phyloP scores from a whole-genome alignment of 2,888 invertebrate species.

The Tanytarsus gracilentus region DNA sequence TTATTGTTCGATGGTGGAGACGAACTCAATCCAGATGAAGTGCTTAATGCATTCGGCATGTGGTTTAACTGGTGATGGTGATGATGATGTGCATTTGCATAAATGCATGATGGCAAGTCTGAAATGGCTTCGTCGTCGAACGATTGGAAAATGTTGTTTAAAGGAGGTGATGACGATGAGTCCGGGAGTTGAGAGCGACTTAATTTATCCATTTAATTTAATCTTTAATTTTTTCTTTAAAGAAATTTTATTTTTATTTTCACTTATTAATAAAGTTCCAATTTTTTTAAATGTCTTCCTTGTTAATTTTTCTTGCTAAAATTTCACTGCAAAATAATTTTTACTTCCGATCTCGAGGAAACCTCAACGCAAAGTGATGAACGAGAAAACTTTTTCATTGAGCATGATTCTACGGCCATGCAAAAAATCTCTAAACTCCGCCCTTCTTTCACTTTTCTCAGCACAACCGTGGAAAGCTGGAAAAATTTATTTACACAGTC shows the following conservation, averaged over 20 bases:
- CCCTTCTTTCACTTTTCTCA: not conserved
- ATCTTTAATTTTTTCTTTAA: not conserved
- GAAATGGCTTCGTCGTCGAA: conserved; percentile 50
- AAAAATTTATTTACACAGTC: not conserved
- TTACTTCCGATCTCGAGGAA: not conserved
- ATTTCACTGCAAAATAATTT: not conserved
- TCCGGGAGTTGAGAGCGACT: conserved; percentile 57
- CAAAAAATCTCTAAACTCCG: not conserved
- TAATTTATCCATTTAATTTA: conserved; percentile 34
- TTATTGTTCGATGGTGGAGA: conserved; percentile 27
- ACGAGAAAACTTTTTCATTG: not conserved
- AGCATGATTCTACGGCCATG: conserved; percentile 8
- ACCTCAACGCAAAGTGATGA: not conserved
- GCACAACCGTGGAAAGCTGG: not conserved
- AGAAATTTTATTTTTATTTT: too few relatives aligned
- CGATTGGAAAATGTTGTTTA: conserved; percentile 43
- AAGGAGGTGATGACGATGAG: conserved; percentile 59
- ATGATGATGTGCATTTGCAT: conserved; percentile 52
- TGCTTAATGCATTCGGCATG: conserved; percentile 33
- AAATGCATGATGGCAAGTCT: conserved; percentile 75
- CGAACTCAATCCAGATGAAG: conserved; percentile 37
- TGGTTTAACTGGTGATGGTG: conserved; percentile 42
- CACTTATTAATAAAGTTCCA: not conserved
- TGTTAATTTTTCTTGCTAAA: too few relatives aligned
- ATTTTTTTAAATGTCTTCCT: too few relatives aligned